Evolutionary conservation across 2,113 vertebrate genomes (phyloP).

Genomic region (Ciconia maguari): DNA sequence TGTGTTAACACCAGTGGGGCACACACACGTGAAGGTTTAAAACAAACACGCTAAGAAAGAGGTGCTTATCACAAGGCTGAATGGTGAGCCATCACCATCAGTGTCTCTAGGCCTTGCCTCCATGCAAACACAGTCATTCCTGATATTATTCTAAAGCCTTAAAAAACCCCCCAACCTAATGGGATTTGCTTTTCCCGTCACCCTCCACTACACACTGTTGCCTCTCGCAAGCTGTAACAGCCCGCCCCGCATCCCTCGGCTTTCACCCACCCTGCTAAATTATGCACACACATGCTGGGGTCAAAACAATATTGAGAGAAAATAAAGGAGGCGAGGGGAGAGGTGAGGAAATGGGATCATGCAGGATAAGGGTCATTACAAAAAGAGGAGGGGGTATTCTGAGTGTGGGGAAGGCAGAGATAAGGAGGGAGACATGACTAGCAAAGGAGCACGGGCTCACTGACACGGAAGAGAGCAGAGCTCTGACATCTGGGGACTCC

Average conservation of each 20-base stretch:
- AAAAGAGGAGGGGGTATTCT: not conserved
- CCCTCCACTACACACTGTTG: not conserved
- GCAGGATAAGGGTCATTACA: not conserved
- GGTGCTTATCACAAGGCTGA: not conserved
- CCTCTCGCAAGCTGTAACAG: rapidly evolving
- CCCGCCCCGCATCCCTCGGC: rapidly evolving
- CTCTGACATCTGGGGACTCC: rapidly evolving
- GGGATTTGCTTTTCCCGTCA: not conserved
- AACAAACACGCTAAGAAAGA: not conserved
- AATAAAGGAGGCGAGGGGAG: not conserved
- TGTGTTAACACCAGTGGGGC: not conserved
- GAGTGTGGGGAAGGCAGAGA: not conserved
- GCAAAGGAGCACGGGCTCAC: not conserved
- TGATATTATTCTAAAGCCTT: not conserved
- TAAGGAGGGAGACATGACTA: not conserved
- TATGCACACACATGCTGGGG: not conserved
- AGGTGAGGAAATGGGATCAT: not conserved
- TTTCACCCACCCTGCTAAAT: not conserved
- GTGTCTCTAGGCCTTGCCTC: not conserved
- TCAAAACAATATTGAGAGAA: not conserved
- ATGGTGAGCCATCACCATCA: not conserved
- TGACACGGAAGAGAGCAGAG: not conserved
- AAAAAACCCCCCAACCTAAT: not conserved
- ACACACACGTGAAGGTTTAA: not conserved
- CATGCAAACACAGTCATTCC: not conserved